Evolutionary conservation across 2,113 vertebrate species (phyloP), one percentile per base, ranked within the genome.

Genomic region (Platysternon megacephalum): DNA sequence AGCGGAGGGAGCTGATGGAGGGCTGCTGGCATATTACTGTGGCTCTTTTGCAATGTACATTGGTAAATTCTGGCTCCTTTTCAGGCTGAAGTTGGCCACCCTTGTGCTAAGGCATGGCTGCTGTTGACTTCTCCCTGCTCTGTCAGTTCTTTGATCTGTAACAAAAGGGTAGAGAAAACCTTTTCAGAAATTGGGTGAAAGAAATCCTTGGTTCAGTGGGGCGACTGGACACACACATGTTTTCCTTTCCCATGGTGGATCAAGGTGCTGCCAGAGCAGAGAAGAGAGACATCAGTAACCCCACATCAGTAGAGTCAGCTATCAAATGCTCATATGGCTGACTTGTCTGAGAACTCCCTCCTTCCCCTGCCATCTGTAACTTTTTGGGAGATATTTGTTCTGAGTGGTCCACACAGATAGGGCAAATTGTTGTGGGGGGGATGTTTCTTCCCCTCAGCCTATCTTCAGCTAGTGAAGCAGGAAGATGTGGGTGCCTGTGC

Each of bases 231-330:
- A 44, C 22, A 8, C 26, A 28, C 4, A 11, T 76, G 42, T 46
- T 78, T 46, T 78, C 24, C 12, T 78, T 78, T 78, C 74, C 24
- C 42, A 16, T 24, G 12, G 28, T 46, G 19, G 74, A 78, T 78
- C 42, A 78, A 46, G 42, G 89, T 92, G 88, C 94, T 85, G 48
- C 89, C 52, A 53, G 9, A 1, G 0, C 8, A 1, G 8, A 79
- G 86, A 49, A 86, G 93, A 86, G 80, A 86, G 80, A 91, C 86
- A 46, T 93, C 89, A 56, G 79, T 85, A 61, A 48, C 78, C 91
- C 83, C 12, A 12, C 84, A 79, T 11, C 14, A 86, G 42, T 49
- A 3, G 84, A 49, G 86, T 68, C 65, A 92, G 68, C 28, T 44
- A 5, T 85, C 82, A 92, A 83, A 94, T 93, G 82, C 39, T 95